phyloP scores from a whole-genome alignment of 2,113 vertebrate species.

The Oostethus manadensis region DNA sequence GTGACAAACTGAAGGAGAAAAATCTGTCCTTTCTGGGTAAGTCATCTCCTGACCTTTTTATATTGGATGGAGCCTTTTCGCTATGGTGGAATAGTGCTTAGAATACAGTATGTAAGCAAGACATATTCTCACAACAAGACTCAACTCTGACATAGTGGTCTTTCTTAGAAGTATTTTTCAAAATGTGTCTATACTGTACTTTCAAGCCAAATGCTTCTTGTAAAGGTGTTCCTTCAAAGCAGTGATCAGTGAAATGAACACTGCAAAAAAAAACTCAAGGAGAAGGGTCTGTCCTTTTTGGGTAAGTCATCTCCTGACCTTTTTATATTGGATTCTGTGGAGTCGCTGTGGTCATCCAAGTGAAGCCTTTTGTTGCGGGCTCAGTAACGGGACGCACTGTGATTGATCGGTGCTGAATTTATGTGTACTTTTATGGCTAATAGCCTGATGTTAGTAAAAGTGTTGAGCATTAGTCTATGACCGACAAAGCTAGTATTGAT shows the following conservation, averaged over 20 bases:
- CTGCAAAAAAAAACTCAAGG: too few relatives aligned
- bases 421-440: conserved; percentile 1
- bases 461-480: not conserved
- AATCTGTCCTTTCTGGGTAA: conserved; percentile 94
- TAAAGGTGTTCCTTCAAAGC: too few relatives aligned
- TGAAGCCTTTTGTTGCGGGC: conserved; percentile 9
- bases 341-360: conserved; percentile 1
- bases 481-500: too few relatives aligned
- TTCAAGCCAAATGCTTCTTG: too few relatives aligned
- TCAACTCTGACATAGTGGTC: too few relatives aligned
- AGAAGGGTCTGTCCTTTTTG: too few relatives aligned
- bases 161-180: too few relatives aligned
- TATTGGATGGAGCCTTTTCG: not conserved
- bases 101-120: too few relatives aligned
- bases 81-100: too few relatives aligned
- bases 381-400: conserved; percentile 55
- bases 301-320: conserved; percentile 6
- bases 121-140: too few relatives aligned
- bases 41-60: conserved; percentile 35
- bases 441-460: not conserved
- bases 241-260: too few relatives aligned
- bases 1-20: conserved; percentile 85
- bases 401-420: conserved; percentile 59
- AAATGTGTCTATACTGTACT: too few relatives aligned
- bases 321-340: conserved; percentile 1